These are phyloP conservation scores for Subanguina moxae DNA, from an alignment of 1,140 invertebrate species.

Conservation along the genomic window DNA sequence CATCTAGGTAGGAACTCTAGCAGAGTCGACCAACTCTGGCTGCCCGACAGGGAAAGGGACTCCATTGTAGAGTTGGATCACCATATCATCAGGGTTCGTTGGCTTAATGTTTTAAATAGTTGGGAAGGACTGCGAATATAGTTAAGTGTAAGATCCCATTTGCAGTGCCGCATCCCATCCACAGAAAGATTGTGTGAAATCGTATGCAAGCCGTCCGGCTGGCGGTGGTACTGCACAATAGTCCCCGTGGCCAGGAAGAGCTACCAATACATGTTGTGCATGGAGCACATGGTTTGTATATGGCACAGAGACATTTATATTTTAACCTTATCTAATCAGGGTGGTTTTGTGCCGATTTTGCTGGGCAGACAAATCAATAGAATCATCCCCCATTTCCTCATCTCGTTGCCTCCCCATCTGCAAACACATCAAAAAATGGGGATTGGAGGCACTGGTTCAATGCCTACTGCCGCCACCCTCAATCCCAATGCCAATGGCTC, in stretches of 20 bases:
- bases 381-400: conserved; percentile 93
- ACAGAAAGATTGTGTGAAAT: conserved; percentile 79
- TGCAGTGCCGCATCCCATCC: conserved; percentile 86
- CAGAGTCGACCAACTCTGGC: conserved; percentile 69
- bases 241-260: conserved; percentile 63
- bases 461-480: conserved; percentile 49
- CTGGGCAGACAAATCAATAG: conserved; percentile 92
- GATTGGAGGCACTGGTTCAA: not conserved
- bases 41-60: conserved; percentile 77
- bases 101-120: not conserved
- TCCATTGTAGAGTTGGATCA: conserved; percentile 82
- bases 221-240: conserved; percentile 90
- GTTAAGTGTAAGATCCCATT: conserved; percentile 23
- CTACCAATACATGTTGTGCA: conserved; percentile 79
- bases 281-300: conserved; percentile 62
- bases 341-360: conserved; percentile 86
- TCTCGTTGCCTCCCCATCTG: conserved; percentile 80
- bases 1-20: conserved; percentile 61
- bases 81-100: conserved; percentile 82
- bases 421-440: conserved; percentile 15
- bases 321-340: conserved; percentile 71
- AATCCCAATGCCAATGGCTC: conserved; percentile 61
- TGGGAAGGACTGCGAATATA: conserved; percentile 1
- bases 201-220: conserved; percentile 80
- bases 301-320: not conserved